Evolutionary conservation across 2,888 invertebrate genomes (phyloP).

Genomic region (Nomada lathburiana): DNA sequence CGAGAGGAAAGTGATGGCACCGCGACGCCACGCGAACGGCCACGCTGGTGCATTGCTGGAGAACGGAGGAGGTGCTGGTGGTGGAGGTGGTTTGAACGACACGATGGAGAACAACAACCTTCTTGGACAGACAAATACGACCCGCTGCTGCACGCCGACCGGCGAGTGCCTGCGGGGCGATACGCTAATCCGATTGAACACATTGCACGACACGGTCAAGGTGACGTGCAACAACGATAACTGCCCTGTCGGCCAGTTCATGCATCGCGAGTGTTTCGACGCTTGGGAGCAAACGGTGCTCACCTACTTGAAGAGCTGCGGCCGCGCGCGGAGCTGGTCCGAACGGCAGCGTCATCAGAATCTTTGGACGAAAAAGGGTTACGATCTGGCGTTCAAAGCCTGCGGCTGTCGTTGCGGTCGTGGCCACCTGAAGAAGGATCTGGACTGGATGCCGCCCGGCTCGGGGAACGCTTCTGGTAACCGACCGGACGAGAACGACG

Average conservation of each 20-base stretch:
- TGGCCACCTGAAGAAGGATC: conserved; percentile 96
- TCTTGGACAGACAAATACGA: conserved; percentile 80
- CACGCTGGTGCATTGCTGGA: conserved; percentile 77
- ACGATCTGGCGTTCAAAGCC: conserved; percentile 97
- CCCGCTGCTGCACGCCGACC: conserved; percentile 92
- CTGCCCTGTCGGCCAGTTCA: conserved; percentile 94
- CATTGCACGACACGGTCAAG: conserved; percentile 92
- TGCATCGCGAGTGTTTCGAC: conserved; percentile 98
- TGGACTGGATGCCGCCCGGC: conserved; percentile 94
- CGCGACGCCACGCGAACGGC: conserved; percentile 80
- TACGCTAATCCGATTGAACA: conserved; percentile 87
- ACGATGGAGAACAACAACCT: conserved; percentile 75
- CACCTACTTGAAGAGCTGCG: conserved; percentile 95
- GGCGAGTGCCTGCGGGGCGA: conserved; percentile 91
- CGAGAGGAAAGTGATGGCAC: conserved; percentile 76
- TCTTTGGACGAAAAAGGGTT: conserved; percentile 98
- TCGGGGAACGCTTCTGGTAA: conserved; percentile 85
- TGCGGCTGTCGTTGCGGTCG: conserved; percentile 97
- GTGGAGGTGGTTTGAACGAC: conserved; percentile 51
- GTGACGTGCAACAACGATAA: conserved; percentile 98
- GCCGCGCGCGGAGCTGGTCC: conserved; percentile 97
- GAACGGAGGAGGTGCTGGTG: conserved; percentile 68
- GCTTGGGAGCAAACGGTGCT: conserved; percentile 96
- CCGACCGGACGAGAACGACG: conserved; percentile 85
- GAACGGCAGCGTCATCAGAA: conserved; percentile 97